Evolutionary conservation across 1,140 invertebrate species (phyloP).

Genomic region (Paraescarpia echinospica): DNA sequence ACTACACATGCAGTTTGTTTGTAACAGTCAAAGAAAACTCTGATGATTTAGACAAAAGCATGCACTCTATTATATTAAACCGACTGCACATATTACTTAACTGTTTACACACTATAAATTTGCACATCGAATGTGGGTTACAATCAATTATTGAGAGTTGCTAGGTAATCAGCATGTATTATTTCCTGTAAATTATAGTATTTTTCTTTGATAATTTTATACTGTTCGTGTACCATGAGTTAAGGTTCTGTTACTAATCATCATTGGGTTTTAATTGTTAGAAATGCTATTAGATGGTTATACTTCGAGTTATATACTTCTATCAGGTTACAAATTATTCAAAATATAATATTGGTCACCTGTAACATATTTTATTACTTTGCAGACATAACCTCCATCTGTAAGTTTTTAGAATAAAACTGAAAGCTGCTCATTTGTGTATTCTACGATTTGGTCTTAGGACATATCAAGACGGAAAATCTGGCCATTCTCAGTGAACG

Average conservation of each 20-base stretch:
- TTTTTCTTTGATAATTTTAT: neutral
- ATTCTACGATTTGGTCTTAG: neutral
- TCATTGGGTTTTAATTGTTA: neutral
- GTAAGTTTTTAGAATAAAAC: neutral
- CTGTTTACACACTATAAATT: no score
- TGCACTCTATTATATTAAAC: no score
- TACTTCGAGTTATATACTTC: neutral
- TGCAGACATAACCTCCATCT: neutral
- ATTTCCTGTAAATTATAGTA: neutral
- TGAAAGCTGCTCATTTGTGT: neutral
- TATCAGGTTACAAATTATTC: neutral
- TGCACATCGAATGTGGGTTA: no score
- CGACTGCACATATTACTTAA: no score
- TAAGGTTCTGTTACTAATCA: neutral
- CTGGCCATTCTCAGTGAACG: no score
- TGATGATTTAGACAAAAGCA: no score
- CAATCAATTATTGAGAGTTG: neutral
- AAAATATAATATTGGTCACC: neutral
- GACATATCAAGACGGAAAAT: neutral
- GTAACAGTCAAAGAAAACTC: no score
- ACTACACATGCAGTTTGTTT: no score
- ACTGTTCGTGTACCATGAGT: neutral
- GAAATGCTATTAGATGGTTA: neutral
- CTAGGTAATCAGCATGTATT: neutral
- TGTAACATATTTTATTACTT: neutral